These are phyloP conservation scores for Thalassarche chlororhynchos DNA, from an alignment of 2,113 vertebrate species.

Conservation along the genomic window DNA sequence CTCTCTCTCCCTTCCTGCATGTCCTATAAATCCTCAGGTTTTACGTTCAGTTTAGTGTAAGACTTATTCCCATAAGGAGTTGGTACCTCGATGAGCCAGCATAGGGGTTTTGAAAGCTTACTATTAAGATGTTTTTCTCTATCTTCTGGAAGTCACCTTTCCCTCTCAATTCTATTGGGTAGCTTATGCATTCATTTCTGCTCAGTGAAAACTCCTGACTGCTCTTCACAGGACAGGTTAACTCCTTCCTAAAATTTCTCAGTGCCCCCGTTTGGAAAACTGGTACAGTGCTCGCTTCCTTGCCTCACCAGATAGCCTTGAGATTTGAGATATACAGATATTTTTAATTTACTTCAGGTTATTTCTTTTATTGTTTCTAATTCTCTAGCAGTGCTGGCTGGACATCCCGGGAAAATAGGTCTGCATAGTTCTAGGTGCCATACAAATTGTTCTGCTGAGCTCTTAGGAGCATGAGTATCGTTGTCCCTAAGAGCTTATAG, in stretches of 20 bases:
- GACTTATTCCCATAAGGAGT: not conserved
- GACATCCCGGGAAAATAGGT: not conserved
- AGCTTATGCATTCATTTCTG: not conserved
- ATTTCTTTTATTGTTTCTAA: not conserved
- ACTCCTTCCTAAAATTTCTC: not conserved
- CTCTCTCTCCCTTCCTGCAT: not conserved
- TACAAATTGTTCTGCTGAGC: not conserved
- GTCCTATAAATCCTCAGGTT: conserved; percentile 12
- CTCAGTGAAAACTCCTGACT: not conserved
- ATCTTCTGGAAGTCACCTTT: not conserved
- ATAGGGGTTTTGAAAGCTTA: not conserved
- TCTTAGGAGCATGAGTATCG: not conserved
- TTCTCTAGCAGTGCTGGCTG: not conserved
- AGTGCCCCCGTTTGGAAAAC: not conserved
- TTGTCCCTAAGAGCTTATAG: not conserved
- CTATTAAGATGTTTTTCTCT: not conserved
- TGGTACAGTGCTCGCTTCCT: not conserved
- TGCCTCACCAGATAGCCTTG: not conserved
- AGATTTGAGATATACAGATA: not conserved
- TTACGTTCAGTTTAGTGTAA: not conserved
- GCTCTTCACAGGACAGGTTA: not conserved
- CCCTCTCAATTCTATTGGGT: not conserved
- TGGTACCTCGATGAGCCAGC: not conserved
- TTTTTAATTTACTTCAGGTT: not conserved
- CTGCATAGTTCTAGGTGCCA: not conserved